Percentiles rank a stretch among this genome's conserved stretches.
These are phyloP conservation scores for Karalla daura DNA, from an alignment of 2,797 vertebrate genomes.

Conservation along the genomic window DNA sequence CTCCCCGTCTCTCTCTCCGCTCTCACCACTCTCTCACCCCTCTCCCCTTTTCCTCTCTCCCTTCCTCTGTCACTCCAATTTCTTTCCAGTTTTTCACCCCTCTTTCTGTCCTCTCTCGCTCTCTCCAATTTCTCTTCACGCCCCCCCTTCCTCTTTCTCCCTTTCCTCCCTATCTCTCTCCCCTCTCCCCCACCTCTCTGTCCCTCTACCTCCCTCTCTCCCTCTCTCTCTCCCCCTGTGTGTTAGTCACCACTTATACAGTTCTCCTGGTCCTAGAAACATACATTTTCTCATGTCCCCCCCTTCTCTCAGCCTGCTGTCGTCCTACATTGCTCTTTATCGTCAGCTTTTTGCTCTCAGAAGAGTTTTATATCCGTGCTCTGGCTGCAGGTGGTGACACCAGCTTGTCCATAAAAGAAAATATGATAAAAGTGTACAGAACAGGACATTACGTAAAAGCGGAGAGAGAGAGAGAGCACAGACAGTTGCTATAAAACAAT, in stretches of 20 bases:
- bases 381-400: neutral
- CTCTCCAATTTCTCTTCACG: neutral
- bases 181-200: slow-evolving; percentile 2
- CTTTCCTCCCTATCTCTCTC: slow-evolving; percentile 3
- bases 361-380: neutral
- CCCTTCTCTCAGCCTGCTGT: neutral
- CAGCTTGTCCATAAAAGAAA: neutral
- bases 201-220: neutral
- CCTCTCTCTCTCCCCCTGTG: neutral
- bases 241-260: slow-evolving; percentile 37
- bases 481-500: no score
- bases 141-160: slow-evolving; percentile 1
- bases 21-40: slow-evolving; percentile 9
- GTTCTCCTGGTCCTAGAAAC: slow-evolving; percentile 20
- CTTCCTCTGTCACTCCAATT: neutral
- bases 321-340: neutral
- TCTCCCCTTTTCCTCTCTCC: slow-evolving; percentile 12
- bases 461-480: neutral
- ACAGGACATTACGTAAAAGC: neutral
- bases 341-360: neutral
- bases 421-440: neutral
- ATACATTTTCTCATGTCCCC: slow-evolving; percentile 3
- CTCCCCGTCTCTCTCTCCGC: neutral
- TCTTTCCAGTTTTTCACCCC: neutral
- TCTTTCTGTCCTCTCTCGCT: neutral